Base-by-base conservation (phyloP, 2,888 invertebrate genomes). In the Coleophora deauratella region DNA sequence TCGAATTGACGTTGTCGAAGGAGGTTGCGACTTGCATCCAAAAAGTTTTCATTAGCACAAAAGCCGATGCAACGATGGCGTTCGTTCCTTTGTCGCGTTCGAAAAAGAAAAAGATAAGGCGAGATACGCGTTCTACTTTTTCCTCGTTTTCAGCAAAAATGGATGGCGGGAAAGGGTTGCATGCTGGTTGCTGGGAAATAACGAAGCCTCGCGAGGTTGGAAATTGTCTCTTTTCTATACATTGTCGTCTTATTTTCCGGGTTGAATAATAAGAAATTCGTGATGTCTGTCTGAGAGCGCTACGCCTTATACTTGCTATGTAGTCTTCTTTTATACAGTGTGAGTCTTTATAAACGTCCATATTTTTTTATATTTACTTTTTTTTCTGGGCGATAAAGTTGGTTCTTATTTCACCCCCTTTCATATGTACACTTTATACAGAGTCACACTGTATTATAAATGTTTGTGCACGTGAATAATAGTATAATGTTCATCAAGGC, bases 11-110 rank as follows among this genome's bases (percentile, higher is more conserved):
- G 45, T 47, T 44, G 57, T 57, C 55, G 59, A 57, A 62, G 27
- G 39, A 43, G 44, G 27, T 35, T 60, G 59, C 54, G 55, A 44
- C 59, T 35, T 61, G 59, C 54, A 56, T 45, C 59, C 66, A 62
- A 72, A 72, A 68, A 70, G 63, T 72, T 75, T 52, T 74, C 73
- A 75, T 76, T 72, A 73, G 62, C 54, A 59, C 55, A 62, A 72
- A 63, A 72, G 71, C 66, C 62, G 63, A 69, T 66, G 56, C 59
- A 55, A 53, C 53, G 50, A 44, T 52, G 50, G 43, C 51, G 46
- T 52, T 56, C 48, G 55, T 49, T 59, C 57, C 69, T 75, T 75
- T 74, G 75, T 74, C 62, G 44, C 47, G 46, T 47, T 46, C 46
- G 39, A 49, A 52, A 53, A 46, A 49, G 56, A 54, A 58, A 63